Conservation (phyloP, 2,888 invertebrate species). For the Philereme transversata region DNA sequence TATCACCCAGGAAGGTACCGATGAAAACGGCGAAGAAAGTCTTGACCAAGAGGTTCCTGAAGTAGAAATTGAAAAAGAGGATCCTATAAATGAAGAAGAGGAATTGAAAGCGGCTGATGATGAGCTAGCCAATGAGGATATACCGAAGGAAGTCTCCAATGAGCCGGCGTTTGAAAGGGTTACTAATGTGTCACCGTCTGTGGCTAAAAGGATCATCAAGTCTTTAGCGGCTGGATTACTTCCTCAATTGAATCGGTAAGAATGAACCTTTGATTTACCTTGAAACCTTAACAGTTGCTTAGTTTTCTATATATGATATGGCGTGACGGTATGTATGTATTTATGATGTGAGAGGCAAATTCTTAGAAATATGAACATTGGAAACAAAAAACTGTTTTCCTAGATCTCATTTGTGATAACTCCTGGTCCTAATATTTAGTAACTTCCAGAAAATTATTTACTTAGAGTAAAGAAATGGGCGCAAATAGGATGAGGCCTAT, state of each 20-base stretch:
- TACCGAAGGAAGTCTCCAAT: constrained; percentile 55
- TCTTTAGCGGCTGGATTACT: constrained; percentile 88
- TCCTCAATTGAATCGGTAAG: constrained; percentile 90
- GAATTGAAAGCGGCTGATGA: constrained; percentile 70
- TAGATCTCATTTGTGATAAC: no score
- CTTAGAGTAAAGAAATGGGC: no score
- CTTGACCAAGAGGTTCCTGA: constrained; percentile 44
- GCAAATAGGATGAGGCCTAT: no score
- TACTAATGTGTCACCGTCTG: constrained; percentile 86
- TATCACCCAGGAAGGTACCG: constrained; percentile 49
- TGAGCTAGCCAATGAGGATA: constrained; percentile 61
- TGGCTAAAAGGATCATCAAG: constrained; percentile 90
- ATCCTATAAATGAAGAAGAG: constrained; percentile 54
- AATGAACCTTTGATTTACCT: constrained; percentile 7
- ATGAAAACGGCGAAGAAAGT: constrained; percentile 52
- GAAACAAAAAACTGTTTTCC: no score
- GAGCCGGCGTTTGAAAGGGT: constrained; percentile 71
- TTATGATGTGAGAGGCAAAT: no score
- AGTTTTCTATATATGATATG: no score
- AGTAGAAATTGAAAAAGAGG: constrained; percentile 17
- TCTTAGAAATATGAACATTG: no score
- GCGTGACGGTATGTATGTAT: no score
- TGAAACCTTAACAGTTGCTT: no score
- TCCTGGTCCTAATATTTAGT: no score
- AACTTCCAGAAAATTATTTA: no score